Evolutionary conservation across 2,888 invertebrate species (phyloP).

Genomic region (Lasioglossum pauxillum): DNA sequence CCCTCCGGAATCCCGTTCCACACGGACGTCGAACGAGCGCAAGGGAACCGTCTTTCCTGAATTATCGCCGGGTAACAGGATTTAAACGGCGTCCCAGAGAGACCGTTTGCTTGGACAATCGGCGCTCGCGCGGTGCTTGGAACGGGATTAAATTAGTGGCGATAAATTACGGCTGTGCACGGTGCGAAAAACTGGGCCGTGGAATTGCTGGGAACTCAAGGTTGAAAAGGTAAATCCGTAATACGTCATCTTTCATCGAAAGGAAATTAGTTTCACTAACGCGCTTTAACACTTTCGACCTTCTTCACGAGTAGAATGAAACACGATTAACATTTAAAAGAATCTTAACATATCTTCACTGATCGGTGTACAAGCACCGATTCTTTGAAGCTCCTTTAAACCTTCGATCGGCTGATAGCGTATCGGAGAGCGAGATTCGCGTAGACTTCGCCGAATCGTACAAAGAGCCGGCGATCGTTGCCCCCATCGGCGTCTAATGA

Average conservation of each 20-base stretch:
- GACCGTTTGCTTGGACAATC: slow-evolving; percentile 4
- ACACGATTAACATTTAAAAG: too few species aligned
- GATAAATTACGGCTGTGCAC: not conserved
- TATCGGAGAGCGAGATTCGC: not conserved
- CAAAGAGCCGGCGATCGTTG: not conserved
- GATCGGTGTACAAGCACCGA: too few species aligned
- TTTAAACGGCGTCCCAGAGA: not conserved
- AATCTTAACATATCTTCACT: too few species aligned
- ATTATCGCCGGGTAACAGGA: slow-evolving; percentile 33
- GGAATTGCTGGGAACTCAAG: not conserved
- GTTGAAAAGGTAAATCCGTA: not conserved
- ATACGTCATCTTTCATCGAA: too few species aligned
- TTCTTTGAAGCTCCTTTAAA: too few species aligned
- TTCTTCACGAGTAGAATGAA: too few species aligned
- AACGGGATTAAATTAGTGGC: not conserved
- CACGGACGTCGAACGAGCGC: not conserved
- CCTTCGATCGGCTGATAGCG: not conserved
- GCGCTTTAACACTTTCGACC: too few species aligned
- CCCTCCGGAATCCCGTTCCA: slow-evolving; percentile 6
- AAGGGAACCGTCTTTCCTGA: not conserved
- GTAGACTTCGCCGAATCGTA: not conserved
- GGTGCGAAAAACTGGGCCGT: not conserved
- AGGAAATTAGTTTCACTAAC: too few species aligned
- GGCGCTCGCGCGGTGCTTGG: not conserved
- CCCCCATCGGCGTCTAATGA: not conserved